A percentile compares a stretch with the other conserved stretches of the same genome.
Conservation (phyloP, 2,797 vertebrate species). For the Gouania willdenowi region DNA sequence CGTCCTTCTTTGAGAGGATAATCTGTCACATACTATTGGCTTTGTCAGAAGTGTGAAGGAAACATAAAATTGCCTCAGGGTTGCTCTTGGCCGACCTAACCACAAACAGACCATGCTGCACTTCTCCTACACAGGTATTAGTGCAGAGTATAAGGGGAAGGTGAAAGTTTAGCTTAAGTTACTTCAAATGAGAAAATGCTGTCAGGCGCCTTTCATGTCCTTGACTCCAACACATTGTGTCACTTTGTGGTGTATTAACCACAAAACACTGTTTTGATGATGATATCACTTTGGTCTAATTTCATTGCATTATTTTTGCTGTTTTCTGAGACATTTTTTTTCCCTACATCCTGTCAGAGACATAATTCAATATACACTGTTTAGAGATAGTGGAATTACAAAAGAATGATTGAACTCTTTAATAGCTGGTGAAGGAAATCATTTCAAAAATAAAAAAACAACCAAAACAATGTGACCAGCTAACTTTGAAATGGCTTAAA, state of each 20-base stretch:
- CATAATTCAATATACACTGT: constrained; percentile 38
- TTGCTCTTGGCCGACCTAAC: constrained; percentile 69
- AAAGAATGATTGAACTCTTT: no score
- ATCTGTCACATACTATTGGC: constrained; percentile 70
- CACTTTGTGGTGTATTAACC: constrained; percentile 48
- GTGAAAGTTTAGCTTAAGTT: constrained; percentile 77
- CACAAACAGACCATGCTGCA: constrained; percentile 75
- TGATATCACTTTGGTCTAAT: constrained; percentile 75
- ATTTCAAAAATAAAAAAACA: constrained; percentile 2
- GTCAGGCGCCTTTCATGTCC: constrained; percentile 75
- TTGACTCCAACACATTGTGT: constrained; percentile 44
- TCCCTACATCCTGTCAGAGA: constrained; percentile 64
- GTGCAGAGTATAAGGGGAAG: constrained; percentile 52
- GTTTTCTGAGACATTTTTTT: constrained; percentile 62
- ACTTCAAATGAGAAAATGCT: constrained; percentile 82
- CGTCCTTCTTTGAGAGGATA: constrained; percentile 49
- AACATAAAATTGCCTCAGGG: constrained; percentile 68
- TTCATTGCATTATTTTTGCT: constrained; percentile 66
- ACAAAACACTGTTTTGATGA: constrained; percentile 74
- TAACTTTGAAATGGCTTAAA: no score
- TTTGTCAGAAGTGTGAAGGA: constrained; percentile 78
- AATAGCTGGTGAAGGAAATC: no score
- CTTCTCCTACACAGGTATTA: constrained; percentile 75
- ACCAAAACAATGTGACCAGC: no score
- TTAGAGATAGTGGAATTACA: no score